Base-by-base conservation (phyloP, 2,888 invertebrate genomes). In the Melitaea athalia region DNA sequence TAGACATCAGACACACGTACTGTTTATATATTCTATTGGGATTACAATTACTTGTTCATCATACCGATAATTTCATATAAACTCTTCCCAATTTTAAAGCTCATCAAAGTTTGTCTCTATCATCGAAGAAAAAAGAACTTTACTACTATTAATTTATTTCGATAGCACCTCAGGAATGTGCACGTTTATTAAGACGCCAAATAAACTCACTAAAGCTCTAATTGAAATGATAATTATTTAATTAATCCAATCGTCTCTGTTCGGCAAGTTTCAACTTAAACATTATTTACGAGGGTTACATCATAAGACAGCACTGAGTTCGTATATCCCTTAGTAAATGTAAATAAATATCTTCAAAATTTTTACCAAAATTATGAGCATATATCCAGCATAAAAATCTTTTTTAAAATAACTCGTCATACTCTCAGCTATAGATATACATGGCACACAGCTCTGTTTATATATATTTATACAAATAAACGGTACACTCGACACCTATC, bases 131-230 rank as follows among this genome's bases (percentile, higher is more conserved):
- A 63, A 62, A 65, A 31, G 43, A 24, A 62, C 60, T n/a, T n/a
- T 52, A 57, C 49, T 61, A 53, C 31, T 14, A 31, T 53, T 24
- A 14, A 11, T 11, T n/a, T 33, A 31, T n/a, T 59, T 63, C 59
- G 50, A 60, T 73, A 95, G 94, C 94, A 94, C 94, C 94, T 93
- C 94, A 94, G 94, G 94, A 95, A 94, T 94, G 94, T 93, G 93
- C 93, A 92, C 91, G 86, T 88, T 84, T 86, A 83, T 87, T 24
- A 17, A 52, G 84, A 86, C 78, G 81, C 78, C 53, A 70, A 70
- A 71, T 63, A 68, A 72, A 62, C 50, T 63, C 17, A 72, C 64
- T 62, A 66, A 70, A 74, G 72, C 69, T 64, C 66, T 17, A 63
- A 69, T 63, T 65, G 62, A 67, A 67, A 70, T 55, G 49, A 55